phyloP scores from a whole-genome alignment of 2,888 invertebrate genomes.

The Empis livida region DNA sequence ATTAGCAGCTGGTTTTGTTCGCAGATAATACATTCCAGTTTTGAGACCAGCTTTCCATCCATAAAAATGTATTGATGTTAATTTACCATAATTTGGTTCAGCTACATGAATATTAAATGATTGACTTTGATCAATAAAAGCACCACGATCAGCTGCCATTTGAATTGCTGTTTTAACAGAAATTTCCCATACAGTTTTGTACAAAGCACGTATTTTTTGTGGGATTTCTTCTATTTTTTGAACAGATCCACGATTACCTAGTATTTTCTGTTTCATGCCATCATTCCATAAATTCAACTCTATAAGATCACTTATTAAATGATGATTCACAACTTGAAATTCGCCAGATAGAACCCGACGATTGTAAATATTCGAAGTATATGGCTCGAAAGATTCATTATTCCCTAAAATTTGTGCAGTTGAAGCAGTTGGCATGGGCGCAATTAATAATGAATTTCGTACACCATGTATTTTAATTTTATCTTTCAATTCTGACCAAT shows the following conservation, averaged over 20 bases:
- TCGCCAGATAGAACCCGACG: conserved; percentile 90
- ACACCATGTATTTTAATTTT: conserved; percentile 82
- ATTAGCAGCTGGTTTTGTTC: conserved; percentile 91
- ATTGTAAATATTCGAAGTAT: conserved; percentile 94
- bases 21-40: conserved; percentile 97
- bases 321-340: conserved; percentile 93
- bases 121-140: conserved; percentile 98
- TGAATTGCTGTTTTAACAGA: conserved; percentile 83
- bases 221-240: conserved; percentile 80
- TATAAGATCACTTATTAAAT: conserved; percentile 84
- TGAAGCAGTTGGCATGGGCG: conserved; percentile 98
- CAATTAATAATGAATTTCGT: conserved; percentile 82
- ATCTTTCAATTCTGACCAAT: conserved; percentile 73
- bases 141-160: conserved; percentile 96
- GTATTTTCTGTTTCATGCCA: conserved; percentile 87
- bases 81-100: conserved; percentile 81
- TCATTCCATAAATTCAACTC: conserved; percentile 88
- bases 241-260: conserved; percentile 84
- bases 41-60: conserved; percentile 95
- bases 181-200: conserved; percentile 97
- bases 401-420: conserved; percentile 99
- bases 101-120: conserved; percentile 96
- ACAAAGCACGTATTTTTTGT: conserved; percentile 67
- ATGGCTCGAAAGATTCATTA: conserved; percentile 96
- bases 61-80: conserved; percentile 97